Base-by-base conservation (phyloP, 2,888 invertebrate genomes). In the Heliconius aoede region DNA sequence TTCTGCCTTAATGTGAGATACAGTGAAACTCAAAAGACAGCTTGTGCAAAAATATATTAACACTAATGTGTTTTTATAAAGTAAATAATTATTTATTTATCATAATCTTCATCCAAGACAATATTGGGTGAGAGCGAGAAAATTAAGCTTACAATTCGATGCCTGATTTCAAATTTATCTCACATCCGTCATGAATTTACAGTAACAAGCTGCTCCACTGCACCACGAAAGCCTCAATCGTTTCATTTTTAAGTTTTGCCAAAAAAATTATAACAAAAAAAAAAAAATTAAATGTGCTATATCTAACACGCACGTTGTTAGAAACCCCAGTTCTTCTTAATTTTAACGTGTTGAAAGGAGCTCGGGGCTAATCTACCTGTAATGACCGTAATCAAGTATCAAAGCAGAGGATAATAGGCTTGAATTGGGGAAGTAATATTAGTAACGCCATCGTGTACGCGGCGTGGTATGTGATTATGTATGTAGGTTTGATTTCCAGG, bases 361-460 rank as follows among this genome's bases (percentile, higher is more conserved):
- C 72, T 36, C 24, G 15, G 0, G 72, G 72, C 58, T 21, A 69
- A 55, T 51, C n/a, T 24, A 36, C 58, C 32, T 60, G 11, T 72
- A 72, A 72, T 58, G 60, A 72, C 72, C 72, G 60, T 72, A 72
- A 72, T 72, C 60, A 72, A 8, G 3, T 60, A 72, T 24, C 68
- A 72, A 72, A 26, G 11, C 15, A 60, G 26, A 60, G 15, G 58
- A 36, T 72, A 32, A 72, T 72, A 36, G 71, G 24, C 9, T 18
- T 60, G 24, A 55, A 58, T 36, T 72, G 1, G 32, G 28, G 28
- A 71, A 18, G 24, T 67, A 67, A 26, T 28, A 26, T 24, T 26
- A 36, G 11, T 8, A 55, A 55, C 55, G 8, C 55, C 55, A 55
- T n/a, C 0, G 11, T 55, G n/a, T n/a, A n/a, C n/a, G n/a, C n/a